Base-by-base conservation (phyloP, 2,888 invertebrate genomes). In the Dromius quadrimaculatus region DNA sequence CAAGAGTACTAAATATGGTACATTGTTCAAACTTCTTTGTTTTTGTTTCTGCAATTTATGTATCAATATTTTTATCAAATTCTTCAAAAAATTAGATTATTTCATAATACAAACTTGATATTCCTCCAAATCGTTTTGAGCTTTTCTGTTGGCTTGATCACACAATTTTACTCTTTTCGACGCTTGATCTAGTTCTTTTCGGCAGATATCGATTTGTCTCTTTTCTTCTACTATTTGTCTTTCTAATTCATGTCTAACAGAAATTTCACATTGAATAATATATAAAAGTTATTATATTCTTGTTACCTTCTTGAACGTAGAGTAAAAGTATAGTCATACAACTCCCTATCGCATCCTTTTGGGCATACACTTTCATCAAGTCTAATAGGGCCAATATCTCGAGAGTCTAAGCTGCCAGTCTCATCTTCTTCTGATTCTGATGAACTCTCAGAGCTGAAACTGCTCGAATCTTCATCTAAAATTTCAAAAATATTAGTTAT, bases 11-110 rank as follows among this genome's bases (percentile, higher is more conserved):
- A 90, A 87, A 70, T 88, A 85, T 61, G 90, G 88, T 1, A 95
- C 88, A 68, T 93, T 89, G 77, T 95, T 95, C 78, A 96, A 81
- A 78, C 90, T 86, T 71, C 85, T 85, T 81, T 95, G 95, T 81
- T 92, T 89, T 79, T 90, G 87, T 76, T 87, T 84, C 91, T 93
- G 76, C 11, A 81, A 77, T 28, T 20, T 72, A 73, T 43, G 66
- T 38, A 28, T 32, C 45, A 63, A 54, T 22, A 6, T 34, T 45
- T 45, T 45, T 66, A 38, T 38, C 41, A 36, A 17, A 43, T 45
- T 45, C 63, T 28, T 38, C 41, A 36, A 17, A 43, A 61, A 36
- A 41, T 19, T 61, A 23, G 36, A 65, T 22, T 19, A 41, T 65
- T 45, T 11, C 9, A 13, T n/a, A 13, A 15, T 63, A 41, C 11